Evolutionary conservation across 2,113 vertebrate genomes (phyloP), one percentile per base, ranked within the genome.

Genomic region (Xerus inauris): DNA sequence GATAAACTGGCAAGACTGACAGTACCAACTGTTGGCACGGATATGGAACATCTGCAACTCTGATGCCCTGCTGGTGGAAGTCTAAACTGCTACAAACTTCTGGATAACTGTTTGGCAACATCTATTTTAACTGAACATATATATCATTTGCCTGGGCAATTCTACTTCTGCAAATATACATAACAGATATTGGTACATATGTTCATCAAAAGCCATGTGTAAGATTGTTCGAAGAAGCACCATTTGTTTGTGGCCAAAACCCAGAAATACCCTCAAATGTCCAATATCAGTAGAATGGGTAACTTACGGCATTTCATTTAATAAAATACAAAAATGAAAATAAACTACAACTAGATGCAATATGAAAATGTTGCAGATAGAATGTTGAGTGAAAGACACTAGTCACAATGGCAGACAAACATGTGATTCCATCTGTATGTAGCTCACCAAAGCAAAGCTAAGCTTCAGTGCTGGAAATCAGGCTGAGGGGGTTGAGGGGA

Each of bases 21-120:
- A 91, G 96, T 49, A 67, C 57, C 94, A 97, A 51, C 95, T 95
- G 81, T 40, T 96, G 96, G 89, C 97, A 90, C 69, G 57, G 51
- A 67, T 6, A 32, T 0, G 26, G 84, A 49, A 84, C 91, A 95
- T 84, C 94, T 97, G 93, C 51, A 89, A 38, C 65, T n/a, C 28
- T 2, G 49, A 9, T 1, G 17, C 26, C 3, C 47, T 28, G n/a
- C 81, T 64, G 72, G 64, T 28, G 19, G 57, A 17, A 88, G 42
- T 1, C 24, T 26, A 79, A 92, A 64, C 13, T 40, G 42, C 28
- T 54, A 38, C 67, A 72, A 45, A 20, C n/a, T 51, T 72, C 13
- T 51, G 47, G 90, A 49, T 28, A 28, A n/a, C 65, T 47, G 12
- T 79, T 32, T 12, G 9, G 59, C 51, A 57, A n/a, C 40, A 59